Percentiles rank a stretch among this genome's conserved stretches.
Conservation (phyloP, 2,888 invertebrate genomes). For the Himalopsyche kuldschensis region DNA sequence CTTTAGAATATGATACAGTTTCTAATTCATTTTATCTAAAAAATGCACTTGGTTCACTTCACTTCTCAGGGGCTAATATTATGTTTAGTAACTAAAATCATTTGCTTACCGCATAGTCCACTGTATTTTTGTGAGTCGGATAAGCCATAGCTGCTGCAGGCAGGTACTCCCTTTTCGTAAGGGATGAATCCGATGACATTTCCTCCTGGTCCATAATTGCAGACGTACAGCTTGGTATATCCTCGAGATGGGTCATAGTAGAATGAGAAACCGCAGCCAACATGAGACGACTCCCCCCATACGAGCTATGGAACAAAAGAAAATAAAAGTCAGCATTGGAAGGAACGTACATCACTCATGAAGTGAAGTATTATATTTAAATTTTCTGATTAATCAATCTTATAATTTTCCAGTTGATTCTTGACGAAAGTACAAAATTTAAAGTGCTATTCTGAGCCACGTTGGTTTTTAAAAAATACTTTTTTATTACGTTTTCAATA, state of each 20-base stretch:
- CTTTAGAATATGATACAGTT: no score
- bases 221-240: constrained; percentile 81
- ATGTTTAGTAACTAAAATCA: no score
- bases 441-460: no score
- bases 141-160: constrained; percentile 71
- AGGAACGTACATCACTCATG: not conserved
- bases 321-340: constrained; percentile 17
- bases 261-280: constrained; percentile 86
- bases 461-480: no score
- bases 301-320: constrained; percentile 65
- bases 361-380: not conserved
- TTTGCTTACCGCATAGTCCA: constrained; percentile 74
- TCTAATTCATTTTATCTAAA: no score
- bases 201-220: constrained; percentile 84
- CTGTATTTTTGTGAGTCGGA: constrained; percentile 71
- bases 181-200: constrained; percentile 77
- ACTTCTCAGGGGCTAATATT: no score
- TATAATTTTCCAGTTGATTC: no score
- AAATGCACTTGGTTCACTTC: no score
- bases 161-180: constrained; percentile 74
- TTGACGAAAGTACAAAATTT: no score
- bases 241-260: constrained; percentile 74
- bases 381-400: no score
- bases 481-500: no score
- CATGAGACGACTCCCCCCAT: constrained; percentile 82